phyloP scores from a whole-genome alignment of 2,797 vertebrate species.

The Brotula barbata region DNA sequence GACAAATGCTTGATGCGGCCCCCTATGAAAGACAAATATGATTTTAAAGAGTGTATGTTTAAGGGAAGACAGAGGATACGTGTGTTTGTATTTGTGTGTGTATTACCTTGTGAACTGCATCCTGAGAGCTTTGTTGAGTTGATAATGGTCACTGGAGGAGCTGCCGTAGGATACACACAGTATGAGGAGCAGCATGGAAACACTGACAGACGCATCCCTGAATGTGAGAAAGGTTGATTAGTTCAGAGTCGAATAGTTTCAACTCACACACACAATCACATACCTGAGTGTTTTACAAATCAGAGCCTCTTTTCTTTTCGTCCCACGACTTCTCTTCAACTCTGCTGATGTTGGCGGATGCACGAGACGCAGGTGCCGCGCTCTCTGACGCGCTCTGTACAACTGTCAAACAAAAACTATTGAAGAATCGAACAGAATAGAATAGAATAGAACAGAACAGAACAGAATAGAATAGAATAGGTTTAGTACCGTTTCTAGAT shows the following conservation, averaged over 20 bases:
- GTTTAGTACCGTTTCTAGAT: slow-evolving; percentile 72
- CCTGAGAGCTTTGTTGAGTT: slow-evolving; percentile 73
- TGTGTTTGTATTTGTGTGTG: neutral
- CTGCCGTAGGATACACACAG: slow-evolving; percentile 66
- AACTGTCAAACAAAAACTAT: slow-evolving; percentile 66
- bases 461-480: neutral
- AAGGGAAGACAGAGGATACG: neutral
- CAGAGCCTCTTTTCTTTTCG: slow-evolving; percentile 60
- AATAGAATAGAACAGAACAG: neutral
- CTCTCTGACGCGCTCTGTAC: slow-evolving; percentile 72
- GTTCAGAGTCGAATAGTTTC: neutral
- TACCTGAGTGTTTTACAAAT: slow-evolving; percentile 69
- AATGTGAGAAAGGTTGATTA: neutral
- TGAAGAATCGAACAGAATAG: neutral
- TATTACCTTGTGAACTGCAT: slow-evolving; percentile 75
- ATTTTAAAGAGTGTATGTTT: neutral
- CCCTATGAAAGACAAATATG: slow-evolving; percentile 50
- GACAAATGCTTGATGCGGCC: slow-evolving; percentile 43
- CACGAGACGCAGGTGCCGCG: slow-evolving; percentile 75
- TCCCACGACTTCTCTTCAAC: slow-evolving; percentile 61
- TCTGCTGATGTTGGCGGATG: slow-evolving; percentile 68
- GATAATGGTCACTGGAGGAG: slow-evolving; percentile 58
- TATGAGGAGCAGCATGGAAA: slow-evolving; percentile 72
- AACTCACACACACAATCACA: neutral
- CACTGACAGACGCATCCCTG: slow-evolving; percentile 70